A percentile compares a stretch with the other conserved stretches of the same genome.
Conservation (phyloP, 2,113 vertebrate species). For the Rhinogobius similis region DNA sequence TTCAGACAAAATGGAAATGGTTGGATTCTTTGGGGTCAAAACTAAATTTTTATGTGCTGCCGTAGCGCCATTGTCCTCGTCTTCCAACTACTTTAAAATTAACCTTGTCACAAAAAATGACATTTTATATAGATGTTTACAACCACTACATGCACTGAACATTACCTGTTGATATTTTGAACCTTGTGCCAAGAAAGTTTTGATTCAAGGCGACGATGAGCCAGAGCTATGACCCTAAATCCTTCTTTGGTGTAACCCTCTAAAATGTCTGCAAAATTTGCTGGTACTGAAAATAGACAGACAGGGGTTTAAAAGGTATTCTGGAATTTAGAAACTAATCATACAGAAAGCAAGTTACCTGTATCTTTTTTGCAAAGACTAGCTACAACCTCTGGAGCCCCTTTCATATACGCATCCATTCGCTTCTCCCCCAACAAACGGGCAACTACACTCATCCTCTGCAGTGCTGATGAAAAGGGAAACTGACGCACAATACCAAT, state of each 20-base stretch:
- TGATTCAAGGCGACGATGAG: conserved; percentile 91
- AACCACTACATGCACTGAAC: background rate
- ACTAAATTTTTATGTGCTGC: too few species aligned
- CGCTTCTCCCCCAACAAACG: conserved; percentile 89
- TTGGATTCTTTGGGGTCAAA: too few species aligned
- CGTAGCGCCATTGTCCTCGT: too few species aligned
- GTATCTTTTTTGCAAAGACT: conserved; percentile 91
- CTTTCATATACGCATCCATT: conserved; percentile 96
- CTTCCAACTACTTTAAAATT: too few species aligned
- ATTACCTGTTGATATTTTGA: conserved; percentile 90
- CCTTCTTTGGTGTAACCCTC: conserved; percentile 95
- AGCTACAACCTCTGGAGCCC: conserved; percentile 92
- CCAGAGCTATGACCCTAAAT: conserved; percentile 95
- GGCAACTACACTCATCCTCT: conserved; percentile 92
- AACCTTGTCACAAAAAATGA: too few species aligned
- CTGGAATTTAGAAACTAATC: background rate
- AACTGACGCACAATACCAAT: conserved; percentile 97
- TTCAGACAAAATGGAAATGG: too few species aligned
- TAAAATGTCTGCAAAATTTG: conserved; percentile 86
- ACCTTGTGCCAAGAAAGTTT: conserved; percentile 97
- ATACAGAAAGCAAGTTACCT: conserved; percentile 68
- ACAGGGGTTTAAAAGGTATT: background rate
- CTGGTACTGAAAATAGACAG: conserved; percentile 82
- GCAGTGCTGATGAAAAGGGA: conserved; percentile 92
- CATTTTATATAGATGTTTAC: background rate